phyloP scores from a whole-genome alignment of 2,888 invertebrate species.

The Ypsolopha scabrella region DNA sequence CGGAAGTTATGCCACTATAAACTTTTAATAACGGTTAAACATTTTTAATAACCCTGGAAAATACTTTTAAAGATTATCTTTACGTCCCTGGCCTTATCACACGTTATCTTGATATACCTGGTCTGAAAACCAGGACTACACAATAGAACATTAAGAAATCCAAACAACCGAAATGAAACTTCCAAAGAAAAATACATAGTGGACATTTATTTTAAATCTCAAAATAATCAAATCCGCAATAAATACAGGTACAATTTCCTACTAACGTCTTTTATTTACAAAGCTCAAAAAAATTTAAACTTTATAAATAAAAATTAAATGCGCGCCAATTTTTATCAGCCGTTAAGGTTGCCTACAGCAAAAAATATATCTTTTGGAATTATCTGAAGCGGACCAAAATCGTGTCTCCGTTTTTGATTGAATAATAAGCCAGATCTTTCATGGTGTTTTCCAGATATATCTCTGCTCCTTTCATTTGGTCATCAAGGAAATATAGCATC shows the following conservation, averaged over 20 bases:
- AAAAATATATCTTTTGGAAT: conserved; percentile 10
- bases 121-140: too few species aligned
- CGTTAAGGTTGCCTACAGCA: conserved; percentile 19
- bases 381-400: conserved; percentile 77
- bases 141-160: too few species aligned
- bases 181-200: conserved; percentile 46
- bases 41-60: too few species aligned
- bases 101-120: too few species aligned
- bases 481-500: conserved; percentile 63
- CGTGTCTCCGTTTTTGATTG: conserved; percentile 85
- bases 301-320: conserved; percentile 17
- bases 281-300: conserved; percentile 28
- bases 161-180: conserved; percentile 22
- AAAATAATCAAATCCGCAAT: conserved; percentile 38
- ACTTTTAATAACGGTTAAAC: too few species aligned
- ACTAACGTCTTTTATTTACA: conserved; percentile 41
- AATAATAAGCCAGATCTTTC: conserved; percentile 85
- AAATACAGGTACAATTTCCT: conserved; percentile 56
- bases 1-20: too few species aligned
- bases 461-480: conserved; percentile 72
- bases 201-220: conserved; percentile 36
- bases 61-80: too few species aligned
- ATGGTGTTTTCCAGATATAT: conserved; percentile 85
- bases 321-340: conserved; percentile 19
- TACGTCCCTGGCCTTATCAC: too few species aligned